Base-by-base conservation (phyloP, 2,888 invertebrate species). In the Ypsolopha sequella region DNA sequence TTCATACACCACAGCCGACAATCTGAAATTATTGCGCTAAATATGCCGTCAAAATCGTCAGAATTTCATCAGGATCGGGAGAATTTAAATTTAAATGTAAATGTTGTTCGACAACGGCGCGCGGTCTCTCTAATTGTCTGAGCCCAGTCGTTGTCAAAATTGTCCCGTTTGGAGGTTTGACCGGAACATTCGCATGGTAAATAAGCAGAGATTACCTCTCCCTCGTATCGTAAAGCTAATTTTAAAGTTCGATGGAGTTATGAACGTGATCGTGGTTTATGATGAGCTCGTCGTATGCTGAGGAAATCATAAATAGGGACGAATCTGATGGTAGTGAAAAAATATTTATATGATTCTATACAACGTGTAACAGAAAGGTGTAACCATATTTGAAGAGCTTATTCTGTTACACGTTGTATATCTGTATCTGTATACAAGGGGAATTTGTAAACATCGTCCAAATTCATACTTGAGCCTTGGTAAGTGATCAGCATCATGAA, bases 71-170 rank as follows among this genome's bases (percentile, higher is more conserved):
- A 79, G 77, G 77, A 77, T 76, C 73, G 73, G 70, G 62, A 73
- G 80, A 80, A 81, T 85, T 85, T 78, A 80, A 82, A 85, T 85
- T 82, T 75, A 84, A 85, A 86, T 86, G 85, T 82, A 84, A 84
- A 85, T 85, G 79, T 77, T 80, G 78, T 73, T 63, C 68, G 72
- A 68, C 63, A 62, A 71, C 44, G 68, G 64, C 62, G 24, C 24
- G 24, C 24, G 68, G 72, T 70, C 76, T 73, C 70, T 76, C 76
- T 84, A 80, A 84, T 84, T 84, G 79, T 34, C 46, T 49, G 66
- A 72, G 73, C 67, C 73, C 67, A 69, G 63, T 68, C 75, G 73
- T 72, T 75, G 76, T 74, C 76, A 72, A 71, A 74, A 61, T 74
- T 73, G 62, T 62, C 64, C 64, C 58, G 60, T 64, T 63, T 67